phyloP scores from a whole-genome alignment of 92 coral and sea anemone genomes.

The Chrysogorgia sp. region DNA sequence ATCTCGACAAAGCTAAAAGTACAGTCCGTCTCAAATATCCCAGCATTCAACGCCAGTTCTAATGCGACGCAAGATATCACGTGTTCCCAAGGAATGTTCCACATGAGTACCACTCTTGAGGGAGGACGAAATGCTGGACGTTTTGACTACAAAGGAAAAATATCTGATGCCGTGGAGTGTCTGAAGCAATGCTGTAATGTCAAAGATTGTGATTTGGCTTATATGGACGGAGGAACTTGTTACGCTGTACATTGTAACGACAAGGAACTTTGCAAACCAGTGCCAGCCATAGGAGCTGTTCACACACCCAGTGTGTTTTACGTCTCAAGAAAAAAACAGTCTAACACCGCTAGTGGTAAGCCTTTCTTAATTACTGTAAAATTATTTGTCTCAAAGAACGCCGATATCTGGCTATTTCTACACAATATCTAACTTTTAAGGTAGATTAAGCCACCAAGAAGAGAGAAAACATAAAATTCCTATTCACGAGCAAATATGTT shows the following conservation, averaged over 20 bases:
- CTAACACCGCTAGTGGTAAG: constrained; percentile 65
- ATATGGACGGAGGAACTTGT: constrained; percentile 66
- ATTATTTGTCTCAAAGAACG: too few species aligned
- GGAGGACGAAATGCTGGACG: constrained; percentile 93
- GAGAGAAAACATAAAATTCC: too few species aligned
- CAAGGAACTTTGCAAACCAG: constrained; percentile 77
- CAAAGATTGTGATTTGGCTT: constrained; percentile 84
- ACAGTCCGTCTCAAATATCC: constrained; percentile 10
- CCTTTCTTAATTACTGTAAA: background rate
- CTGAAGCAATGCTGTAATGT: constrained; percentile 84
- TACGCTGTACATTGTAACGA: constrained; percentile 87
- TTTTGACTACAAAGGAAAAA: constrained; percentile 75
- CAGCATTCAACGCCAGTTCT: background rate
- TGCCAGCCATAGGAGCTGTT: constrained; percentile 63
- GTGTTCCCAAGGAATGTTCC: constrained; percentile 84
- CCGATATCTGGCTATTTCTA: too few species aligned
- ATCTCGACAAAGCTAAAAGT: constrained; percentile 39
- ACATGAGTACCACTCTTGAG: constrained; percentile 73
- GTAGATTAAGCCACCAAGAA: constrained; percentile 4
- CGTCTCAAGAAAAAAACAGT: constrained; percentile 72
- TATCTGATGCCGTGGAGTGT: constrained; percentile 69
- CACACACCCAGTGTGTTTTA: constrained; percentile 78
- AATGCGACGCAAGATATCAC: constrained; percentile 50
- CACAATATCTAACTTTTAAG: too few species aligned
- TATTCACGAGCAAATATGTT: too few species aligned